A percentile compares a stretch with the other conserved stretches of the same genome.
These are phyloP conservation scores for Campoplex nolae DNA, from an alignment of 2,888 invertebrate genomes.

Conservation along the genomic window DNA sequence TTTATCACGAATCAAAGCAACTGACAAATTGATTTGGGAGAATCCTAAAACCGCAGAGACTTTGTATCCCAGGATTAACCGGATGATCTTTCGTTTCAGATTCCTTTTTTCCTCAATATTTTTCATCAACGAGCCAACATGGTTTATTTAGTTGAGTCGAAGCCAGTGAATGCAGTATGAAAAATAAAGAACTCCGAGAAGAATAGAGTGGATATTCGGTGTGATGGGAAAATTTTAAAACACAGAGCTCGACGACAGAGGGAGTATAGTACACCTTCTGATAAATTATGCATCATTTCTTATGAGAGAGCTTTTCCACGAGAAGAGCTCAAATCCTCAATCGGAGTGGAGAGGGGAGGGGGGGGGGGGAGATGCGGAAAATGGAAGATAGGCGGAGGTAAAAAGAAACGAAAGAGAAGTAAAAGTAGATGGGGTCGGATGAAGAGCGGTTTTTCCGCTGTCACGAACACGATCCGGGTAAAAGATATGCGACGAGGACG, in stretches of 20 bases:
- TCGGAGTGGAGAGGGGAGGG: conserved; percentile 4
- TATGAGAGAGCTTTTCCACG: conserved; percentile 50
- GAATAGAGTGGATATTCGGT: conserved; percentile 33
- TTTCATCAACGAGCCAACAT: conserved; percentile 5
- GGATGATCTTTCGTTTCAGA: background rate
- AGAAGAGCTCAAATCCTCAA: conserved; percentile 33
- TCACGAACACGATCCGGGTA: conserved; percentile 64
- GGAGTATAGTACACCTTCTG: conserved; percentile 40
- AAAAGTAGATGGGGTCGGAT: conserved; percentile 39
- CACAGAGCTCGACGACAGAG: conserved; percentile 45
- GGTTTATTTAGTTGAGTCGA: background rate
- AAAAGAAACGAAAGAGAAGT: conserved; percentile 24
- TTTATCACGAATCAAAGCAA: conserved; percentile 9
- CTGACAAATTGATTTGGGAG: background rate
- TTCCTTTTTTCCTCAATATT: background rate
- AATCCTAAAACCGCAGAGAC: background rate
- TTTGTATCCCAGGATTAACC: background rate
- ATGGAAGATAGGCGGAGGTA: conserved; percentile 26
- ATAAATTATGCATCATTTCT: conserved; percentile 67
- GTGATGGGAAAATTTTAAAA: conserved; percentile 58
- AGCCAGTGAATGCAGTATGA: background rate
- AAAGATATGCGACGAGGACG: conserved; percentile 71
- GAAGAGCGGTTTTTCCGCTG: conserved; percentile 48
- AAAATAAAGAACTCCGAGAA: conserved; percentile 10
- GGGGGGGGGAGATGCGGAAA: conserved; percentile 11